These are phyloP conservation scores for Leucoma salicis DNA, from an alignment of 2,888 invertebrate genomes.

Conservation along the genomic window DNA sequence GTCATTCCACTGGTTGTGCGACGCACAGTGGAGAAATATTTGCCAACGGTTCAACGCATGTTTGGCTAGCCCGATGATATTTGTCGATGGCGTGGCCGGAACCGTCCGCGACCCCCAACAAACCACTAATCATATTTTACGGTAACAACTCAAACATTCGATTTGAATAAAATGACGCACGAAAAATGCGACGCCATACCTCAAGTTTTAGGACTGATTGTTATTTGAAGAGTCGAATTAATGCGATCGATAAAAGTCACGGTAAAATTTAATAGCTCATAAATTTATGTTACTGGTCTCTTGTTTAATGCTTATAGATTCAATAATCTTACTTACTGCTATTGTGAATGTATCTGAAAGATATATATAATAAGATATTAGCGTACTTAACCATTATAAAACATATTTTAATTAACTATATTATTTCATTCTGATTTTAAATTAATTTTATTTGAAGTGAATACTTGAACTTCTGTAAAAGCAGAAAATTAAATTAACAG, in stretches of 20 bases:
- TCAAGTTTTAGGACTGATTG: slow-evolving; percentile 31
- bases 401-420: not conserved
- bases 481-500: not conserved
- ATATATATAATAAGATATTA: not conserved
- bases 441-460: not conserved
- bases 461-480: not conserved
- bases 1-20: not conserved
- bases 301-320: slow-evolving; percentile 1
- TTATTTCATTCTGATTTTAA: not conserved
- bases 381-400: too few relatives aligned
- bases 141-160: slow-evolving; percentile 61
- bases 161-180: slow-evolving; percentile 63
- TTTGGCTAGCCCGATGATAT: slow-evolving; percentile 62
- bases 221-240: slow-evolving; percentile 30
- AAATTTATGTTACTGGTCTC: slow-evolving; percentile 13
- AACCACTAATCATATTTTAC: slow-evolving; percentile 78
- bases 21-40: slow-evolving; percentile 51
- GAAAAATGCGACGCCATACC: slow-evolving; percentile 38
- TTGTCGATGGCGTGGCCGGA: slow-evolving; percentile 57
- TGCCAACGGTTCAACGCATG: slow-evolving; percentile 44
- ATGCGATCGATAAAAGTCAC: slow-evolving; percentile 23
- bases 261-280: slow-evolving; percentile 21
- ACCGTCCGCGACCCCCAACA: slow-evolving; percentile 47
- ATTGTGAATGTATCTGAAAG: not conserved
- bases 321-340: not conserved